phyloP scores from a whole-genome alignment of 2,888 invertebrate species.

The Subacronicta megacephala region DNA sequence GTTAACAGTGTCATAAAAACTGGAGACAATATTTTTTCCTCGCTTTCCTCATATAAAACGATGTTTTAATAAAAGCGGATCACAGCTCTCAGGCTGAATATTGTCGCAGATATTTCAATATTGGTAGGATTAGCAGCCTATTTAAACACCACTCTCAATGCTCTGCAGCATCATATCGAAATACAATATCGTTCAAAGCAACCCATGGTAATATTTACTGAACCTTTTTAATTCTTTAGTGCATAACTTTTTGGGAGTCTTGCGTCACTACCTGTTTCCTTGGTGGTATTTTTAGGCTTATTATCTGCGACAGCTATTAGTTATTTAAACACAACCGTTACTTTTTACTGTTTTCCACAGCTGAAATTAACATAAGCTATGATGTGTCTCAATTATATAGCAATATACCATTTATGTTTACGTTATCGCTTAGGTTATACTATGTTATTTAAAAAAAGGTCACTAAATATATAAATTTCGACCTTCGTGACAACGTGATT shows the following conservation, averaged over 20 bases:
- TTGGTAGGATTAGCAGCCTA: constrained; percentile 88
- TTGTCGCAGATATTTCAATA: constrained; percentile 89
- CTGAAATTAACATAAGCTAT: too few relatives aligned
- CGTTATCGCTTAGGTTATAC: too few relatives aligned
- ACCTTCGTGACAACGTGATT: too few relatives aligned
- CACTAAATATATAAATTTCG: too few relatives aligned
- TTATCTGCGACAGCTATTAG: constrained; percentile 14
- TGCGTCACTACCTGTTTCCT: constrained; percentile 8
- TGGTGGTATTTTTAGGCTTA: too few relatives aligned
- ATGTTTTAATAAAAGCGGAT: constrained; percentile 89
- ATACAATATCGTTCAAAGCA: constrained; percentile 85
- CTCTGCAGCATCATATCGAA: constrained; percentile 80
- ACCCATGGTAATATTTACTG: constrained; percentile 82
- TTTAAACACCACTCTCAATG: constrained; percentile 86
- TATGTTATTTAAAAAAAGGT: too few relatives aligned
- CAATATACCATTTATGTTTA: too few relatives aligned
- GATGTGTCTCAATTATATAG: too few relatives aligned
- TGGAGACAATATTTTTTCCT: constrained; percentile 72
- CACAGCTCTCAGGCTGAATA: constrained; percentile 82
- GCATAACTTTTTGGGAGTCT: constrained; percentile 52
- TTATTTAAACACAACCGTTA: too few relatives aligned
- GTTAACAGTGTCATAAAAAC: constrained; percentile 63
- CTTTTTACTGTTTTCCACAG: too few relatives aligned
- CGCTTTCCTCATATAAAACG: constrained; percentile 75
- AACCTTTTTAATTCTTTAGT: constrained; percentile 81